phyloP scores from a whole-genome alignment of 37 sponge, comb jelly and placozoan species.

The Amphimedon queenslandica region DNA sequence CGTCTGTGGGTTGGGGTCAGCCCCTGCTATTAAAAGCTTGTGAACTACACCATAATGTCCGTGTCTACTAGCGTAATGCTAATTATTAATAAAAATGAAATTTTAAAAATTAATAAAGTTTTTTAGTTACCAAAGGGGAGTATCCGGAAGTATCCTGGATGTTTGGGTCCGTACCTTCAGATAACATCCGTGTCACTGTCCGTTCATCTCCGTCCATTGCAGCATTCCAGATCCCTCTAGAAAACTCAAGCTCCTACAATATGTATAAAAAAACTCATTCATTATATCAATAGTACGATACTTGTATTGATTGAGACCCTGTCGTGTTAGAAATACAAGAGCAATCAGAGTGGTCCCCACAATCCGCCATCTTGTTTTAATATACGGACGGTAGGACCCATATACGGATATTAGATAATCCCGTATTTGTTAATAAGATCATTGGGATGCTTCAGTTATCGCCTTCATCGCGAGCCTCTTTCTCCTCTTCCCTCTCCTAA shows the following conservation, averaged over 20 bases:
- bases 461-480: no score
- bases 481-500: no score
- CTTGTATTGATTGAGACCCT: constrained; percentile 58
- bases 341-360: no score
- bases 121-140: constrained; percentile 82
- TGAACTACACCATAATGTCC: constrained; percentile 53
- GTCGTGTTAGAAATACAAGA: no score
- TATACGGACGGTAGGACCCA: no score
- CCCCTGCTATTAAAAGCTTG: constrained; percentile 50
- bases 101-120: no score
- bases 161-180: constrained; percentile 30
- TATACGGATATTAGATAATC: no score
- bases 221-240: constrained; percentile 85
- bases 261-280: neutral
- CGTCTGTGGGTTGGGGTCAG: constrained; percentile 11
- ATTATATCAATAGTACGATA: neutral
- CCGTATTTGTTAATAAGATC: no score
- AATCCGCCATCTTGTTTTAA: no score
- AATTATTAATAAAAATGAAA: neutral
- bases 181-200: constrained; percentile 32
- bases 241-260: constrained; percentile 71
- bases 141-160: constrained; percentile 70
- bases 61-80: constrained; percentile 85
- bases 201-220: constrained; percentile 72
- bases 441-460: no score